Base-by-base conservation (phyloP, 2,797 vertebrate genomes). In the Hapalemur alaotrensis region DNA sequence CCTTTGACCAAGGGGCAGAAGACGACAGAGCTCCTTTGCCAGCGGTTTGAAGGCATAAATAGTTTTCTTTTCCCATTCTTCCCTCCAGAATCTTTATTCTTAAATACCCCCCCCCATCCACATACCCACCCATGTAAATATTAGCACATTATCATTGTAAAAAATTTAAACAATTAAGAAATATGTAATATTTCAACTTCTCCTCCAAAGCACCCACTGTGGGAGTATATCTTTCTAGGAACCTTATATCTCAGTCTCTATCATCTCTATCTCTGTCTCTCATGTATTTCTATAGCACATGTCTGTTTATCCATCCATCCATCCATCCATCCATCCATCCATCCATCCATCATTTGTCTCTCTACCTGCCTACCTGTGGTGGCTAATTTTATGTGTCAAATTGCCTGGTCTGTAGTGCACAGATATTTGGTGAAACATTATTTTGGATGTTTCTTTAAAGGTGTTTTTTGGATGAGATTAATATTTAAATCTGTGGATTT, bases 61-160 rank as follows among this genome's bases (percentile, higher is more conserved):
- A 76, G 43, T 20, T 38, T 70, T 89, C 30, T 67, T 20, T 52
- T 3, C 17, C 28, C 7, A 69, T 80, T 91, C 22, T 87, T 48
- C 46, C 28, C 12, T 79, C 52, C 14, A 76, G 41, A 73, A 91
- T 91, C 63, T 78, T 83, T 84, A 48, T 76, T 92, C 35, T 84
- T 86, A 72, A 11, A 57, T 28, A 59, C 5, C 48, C 4, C 38
- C 38, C 38, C 32, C 6, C 38, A 15, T 23, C 38, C 69, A 25
- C 38, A 43, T 25, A 23, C 35, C 22, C 11, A 48, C 43, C 32
- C 72, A 20, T 30, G 20, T 69, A 80, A 38, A 22, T 65, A 59
- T 91, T 54, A 89, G n/a, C 54, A 94, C 28, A 41, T 67, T 94
- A n/a, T 89, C 48, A 38, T 38, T 76, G 52, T 93, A 91, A 96